These are phyloP conservation scores for Myxocyprinus asiaticus DNA, from an alignment of 2,113 vertebrate species.

Conservation along the genomic window DNA sequence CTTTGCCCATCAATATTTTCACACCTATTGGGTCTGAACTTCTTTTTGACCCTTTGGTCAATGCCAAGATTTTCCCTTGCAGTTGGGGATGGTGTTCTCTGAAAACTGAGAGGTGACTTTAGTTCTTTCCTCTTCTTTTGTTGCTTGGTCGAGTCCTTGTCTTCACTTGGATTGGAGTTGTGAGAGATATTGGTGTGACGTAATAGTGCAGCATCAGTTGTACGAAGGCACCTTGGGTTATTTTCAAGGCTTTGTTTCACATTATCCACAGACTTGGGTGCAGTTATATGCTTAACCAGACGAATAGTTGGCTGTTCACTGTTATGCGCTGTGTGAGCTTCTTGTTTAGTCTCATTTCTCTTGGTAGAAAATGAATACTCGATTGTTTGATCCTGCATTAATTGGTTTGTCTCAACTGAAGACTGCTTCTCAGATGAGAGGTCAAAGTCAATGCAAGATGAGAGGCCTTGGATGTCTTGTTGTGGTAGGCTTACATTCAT, in stretches of 20 bases:
- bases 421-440: conserved; percentile 51
- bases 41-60: conserved; percentile 80
- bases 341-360: conserved; percentile 61
- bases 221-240: conserved; percentile 55
- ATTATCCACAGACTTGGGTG: conserved; percentile 60
- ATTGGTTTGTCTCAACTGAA: conserved; percentile 55
- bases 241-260: conserved; percentile 57
- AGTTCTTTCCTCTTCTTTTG: conserved; percentile 83
- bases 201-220: conserved; percentile 61
- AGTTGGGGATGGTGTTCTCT: conserved; percentile 68
- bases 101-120: conserved; percentile 68
- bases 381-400: conserved; percentile 58
- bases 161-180: conserved; percentile 57
- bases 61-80: conserved; percentile 82
- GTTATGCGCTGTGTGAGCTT: conserved; percentile 42
- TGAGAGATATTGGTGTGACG: conserved; percentile 59
- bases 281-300: conserved; percentile 65
- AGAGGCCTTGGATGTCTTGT: conserved; percentile 54
- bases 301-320: conserved; percentile 59
- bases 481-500: conserved; percentile 55
- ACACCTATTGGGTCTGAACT: conserved; percentile 70
- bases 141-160: conserved; percentile 66
- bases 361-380: conserved; percentile 39
- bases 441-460: conserved; percentile 23
- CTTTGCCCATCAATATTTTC: conserved; percentile 65